These are phyloP conservation scores for Brachionichthys hirsutus DNA, from an alignment of 2,113 vertebrate genomes.

Conservation along the genomic window DNA sequence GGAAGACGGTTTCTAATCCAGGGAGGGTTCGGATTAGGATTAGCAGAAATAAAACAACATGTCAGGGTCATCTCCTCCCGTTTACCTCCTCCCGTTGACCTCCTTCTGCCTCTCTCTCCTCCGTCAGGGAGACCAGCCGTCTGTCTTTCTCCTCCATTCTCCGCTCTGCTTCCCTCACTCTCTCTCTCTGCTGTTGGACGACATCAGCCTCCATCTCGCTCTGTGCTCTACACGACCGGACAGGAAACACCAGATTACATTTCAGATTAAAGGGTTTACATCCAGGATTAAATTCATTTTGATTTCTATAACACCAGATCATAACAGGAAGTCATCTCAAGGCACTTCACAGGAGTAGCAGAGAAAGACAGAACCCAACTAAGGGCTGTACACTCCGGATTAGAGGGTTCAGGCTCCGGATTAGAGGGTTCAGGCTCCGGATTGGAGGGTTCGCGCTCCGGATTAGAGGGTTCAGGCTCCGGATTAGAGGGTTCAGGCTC, in stretches of 20 bases:
- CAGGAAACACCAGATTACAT: not conserved
- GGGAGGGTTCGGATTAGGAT: too few relatives aligned
- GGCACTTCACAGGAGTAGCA: too few relatives aligned
- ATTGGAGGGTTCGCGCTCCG: not conserved
- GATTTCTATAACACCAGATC: too few relatives aligned
- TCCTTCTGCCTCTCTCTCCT: conserved; percentile 53
- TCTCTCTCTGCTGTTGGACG: conserved; percentile 22
- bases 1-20: too few relatives aligned
- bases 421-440: not conserved
- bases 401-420: too few relatives aligned
- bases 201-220: not conserved
- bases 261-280: not conserved
- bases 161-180: conserved; percentile 48
- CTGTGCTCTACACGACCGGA: conserved; percentile 22
- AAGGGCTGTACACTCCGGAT: not conserved
- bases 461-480: not conserved
- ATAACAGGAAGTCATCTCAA: too few relatives aligned
- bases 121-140: conserved; percentile 16
- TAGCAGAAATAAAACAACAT: too few relatives aligned
- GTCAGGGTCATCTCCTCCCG: conserved; percentile 11
- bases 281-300: not conserved
- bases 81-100: conserved; percentile 76
- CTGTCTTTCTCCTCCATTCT: conserved; percentile 63
- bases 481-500: not conserved
- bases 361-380: too few relatives aligned